A percentile compares a stretch with the other conserved stretches of the same genome.
phyloP scores from a whole-genome alignment of 2,797 vertebrate genomes.

The Neosilurus hyrtlii region DNA sequence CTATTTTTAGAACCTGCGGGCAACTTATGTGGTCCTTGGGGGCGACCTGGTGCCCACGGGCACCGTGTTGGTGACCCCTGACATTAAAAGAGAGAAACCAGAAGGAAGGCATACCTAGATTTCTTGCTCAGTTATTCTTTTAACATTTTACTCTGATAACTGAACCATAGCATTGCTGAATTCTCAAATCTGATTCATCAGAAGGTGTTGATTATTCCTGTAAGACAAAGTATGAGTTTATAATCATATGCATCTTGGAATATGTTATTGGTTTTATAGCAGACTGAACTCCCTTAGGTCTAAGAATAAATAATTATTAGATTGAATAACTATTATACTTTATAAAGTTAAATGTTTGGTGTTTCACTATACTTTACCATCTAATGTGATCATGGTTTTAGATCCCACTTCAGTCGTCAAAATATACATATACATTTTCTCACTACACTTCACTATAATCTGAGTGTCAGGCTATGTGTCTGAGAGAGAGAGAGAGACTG shows the following conservation, averaged over 20 bases:
- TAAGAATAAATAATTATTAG: too few relatives aligned
- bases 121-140: not conserved
- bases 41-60: too few relatives aligned
- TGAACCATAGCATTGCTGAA: not conserved
- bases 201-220: not conserved
- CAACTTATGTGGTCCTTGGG: too few relatives aligned
- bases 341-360: not conserved
- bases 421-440: not conserved
- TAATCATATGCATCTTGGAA: not conserved
- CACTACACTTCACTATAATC: not conserved
- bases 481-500: not conserved
- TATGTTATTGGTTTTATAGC: not conserved
- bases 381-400: not conserved
- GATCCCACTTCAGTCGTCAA: not conserved
- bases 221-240: not conserved
- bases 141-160: not conserved
- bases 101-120: too few relatives aligned
- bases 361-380: not conserved
- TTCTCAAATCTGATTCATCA: not conserved
- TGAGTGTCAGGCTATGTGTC: not conserved
- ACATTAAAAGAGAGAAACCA: too few relatives aligned
- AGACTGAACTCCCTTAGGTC: not conserved
- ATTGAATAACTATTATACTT: not conserved
- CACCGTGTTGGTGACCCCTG: too few relatives aligned
- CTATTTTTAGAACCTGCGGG: too few relatives aligned